Evolutionary conservation across 2,888 invertebrate genomes (phyloP), one percentile per base, ranked within the genome.

Genomic region (Andrena haemorrhoa): DNA sequence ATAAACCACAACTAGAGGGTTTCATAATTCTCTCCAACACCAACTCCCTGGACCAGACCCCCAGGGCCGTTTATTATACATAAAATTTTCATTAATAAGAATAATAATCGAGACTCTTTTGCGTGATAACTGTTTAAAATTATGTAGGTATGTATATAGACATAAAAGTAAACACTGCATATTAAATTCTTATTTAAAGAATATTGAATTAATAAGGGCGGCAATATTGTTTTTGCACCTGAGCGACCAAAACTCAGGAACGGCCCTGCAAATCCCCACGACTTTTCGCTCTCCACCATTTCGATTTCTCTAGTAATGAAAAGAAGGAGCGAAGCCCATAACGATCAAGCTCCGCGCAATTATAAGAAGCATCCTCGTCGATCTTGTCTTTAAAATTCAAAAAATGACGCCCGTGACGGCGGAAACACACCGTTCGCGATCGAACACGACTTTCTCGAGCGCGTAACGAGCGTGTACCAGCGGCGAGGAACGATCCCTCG

Each of bases 371-470:
- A 26, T 26, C 2, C 31, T n/a, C 47, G 60, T 60, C 60, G 60
- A 41, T 70, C n/a, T 20, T 26, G 47, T 60, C 70, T 29, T 35
- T 20, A 33, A 70, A 70, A 60, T 70, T 60, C 20, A 41, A 69
- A 69, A 58, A 69, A 35, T 68, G 35, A 33, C 23, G 5, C 12
- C 58, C 60, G 58, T 31, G 41, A 69, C 12, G 26, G 69, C 58
- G 69, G 58, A 58, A 70, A 70, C 70, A 70, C 70, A 41, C 70
- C 70, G 70, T 60, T 60, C 70, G 29, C 58, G 70, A 41, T 26
- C 60, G 60, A 47, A 53, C 70, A 41, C 16, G 35, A 35, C 60
- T 60, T 29, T 23, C 23, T 29, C 20, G 60, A 60, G 60, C 60
- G 26, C 70, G 70, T 70, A 70, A 70, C 70, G 61, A 61, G 47